phyloP scores from a whole-genome alignment of 2,888 invertebrate species.

The Lagria hirta region DNA sequence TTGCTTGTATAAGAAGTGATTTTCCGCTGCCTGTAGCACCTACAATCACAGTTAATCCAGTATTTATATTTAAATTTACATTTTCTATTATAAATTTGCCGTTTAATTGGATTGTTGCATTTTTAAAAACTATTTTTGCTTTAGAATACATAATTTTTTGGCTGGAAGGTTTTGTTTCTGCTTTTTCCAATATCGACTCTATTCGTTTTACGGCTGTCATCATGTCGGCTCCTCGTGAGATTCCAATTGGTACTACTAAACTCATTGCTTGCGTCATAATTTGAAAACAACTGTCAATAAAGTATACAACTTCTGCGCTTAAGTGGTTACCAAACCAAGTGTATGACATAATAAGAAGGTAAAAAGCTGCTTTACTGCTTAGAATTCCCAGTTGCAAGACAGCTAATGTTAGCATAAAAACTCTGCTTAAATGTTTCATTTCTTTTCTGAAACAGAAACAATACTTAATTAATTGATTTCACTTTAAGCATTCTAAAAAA shows the following conservation, averaged over 20 bases:
- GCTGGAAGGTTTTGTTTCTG: too few relatives aligned
- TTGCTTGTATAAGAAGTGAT: constrained; percentile 49
- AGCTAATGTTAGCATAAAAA: constrained; percentile 46
- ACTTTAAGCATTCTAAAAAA: too few relatives aligned
- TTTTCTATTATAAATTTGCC: constrained; percentile 38
- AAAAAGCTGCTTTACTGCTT: constrained; percentile 38
- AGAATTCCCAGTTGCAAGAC: constrained; percentile 43
- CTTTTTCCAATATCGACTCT: constrained; percentile 30
- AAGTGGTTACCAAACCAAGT: constrained; percentile 30
- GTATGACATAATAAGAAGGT: constrained; percentile 40
- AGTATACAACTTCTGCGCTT: constrained; percentile 39
- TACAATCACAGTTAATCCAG: constrained; percentile 57
- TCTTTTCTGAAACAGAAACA: too few relatives aligned
- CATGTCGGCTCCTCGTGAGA: constrained; percentile 36
- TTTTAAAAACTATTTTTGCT: too few relatives aligned
- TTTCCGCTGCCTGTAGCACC: constrained; percentile 70
- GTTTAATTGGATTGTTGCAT: too few relatives aligned
- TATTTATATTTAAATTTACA: constrained; percentile 52
- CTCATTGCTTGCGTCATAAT: constrained; percentile 32
- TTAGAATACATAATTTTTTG: too few relatives aligned
- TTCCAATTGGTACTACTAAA: constrained; percentile 35
- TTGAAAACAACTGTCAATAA: constrained; percentile 35
- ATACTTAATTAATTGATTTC: too few relatives aligned
- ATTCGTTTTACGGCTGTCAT: constrained; percentile 36
- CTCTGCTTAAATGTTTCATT: constrained; percentile 57